Percentiles rank a stretch among this genome's conserved stretches.
These are phyloP conservation scores for Eira barbara DNA, from an alignment of 2,113 vertebrate species.

Conservation along the genomic window DNA sequence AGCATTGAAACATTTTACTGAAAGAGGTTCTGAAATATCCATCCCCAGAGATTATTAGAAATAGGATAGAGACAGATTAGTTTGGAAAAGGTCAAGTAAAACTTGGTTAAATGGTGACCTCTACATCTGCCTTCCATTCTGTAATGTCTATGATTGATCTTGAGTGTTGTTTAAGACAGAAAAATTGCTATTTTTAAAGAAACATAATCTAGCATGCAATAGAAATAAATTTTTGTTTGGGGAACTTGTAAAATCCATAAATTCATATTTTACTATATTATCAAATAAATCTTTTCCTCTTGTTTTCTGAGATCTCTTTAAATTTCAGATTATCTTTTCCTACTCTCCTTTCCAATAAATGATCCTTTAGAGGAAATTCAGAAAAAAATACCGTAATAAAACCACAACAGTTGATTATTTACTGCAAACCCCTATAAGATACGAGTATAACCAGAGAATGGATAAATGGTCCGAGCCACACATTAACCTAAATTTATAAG, in stretches of 20 bases:
- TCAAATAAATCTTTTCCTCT: neutral
- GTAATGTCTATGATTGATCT: neutral
- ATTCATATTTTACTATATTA: neutral
- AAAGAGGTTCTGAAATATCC: neutral
- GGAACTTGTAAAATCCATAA: neutral
- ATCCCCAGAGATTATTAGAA: constrained; percentile 23
- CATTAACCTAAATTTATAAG: neutral
- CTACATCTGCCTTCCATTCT: constrained; percentile 25
- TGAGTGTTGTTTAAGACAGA: constrained; percentile 6
- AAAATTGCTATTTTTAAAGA: constrained; percentile 18
- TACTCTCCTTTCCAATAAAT: neutral
- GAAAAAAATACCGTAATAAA: neutral
- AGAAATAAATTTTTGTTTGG: constrained; percentile 7
- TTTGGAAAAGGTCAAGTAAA: neutral
- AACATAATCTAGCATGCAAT: neutral
- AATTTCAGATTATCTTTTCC: neutral
- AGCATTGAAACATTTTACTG: neutral
- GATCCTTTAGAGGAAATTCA: constrained; percentile 18
- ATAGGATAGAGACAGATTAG: constrained; percentile 5
- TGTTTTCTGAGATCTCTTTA: neutral
- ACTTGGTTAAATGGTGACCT: neutral
- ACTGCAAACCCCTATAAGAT: neutral
- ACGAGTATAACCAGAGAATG: neutral
- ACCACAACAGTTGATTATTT: neutral
- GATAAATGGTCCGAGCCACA: neutral